Percentiles rank a stretch among this genome's conserved stretches.
These are phyloP conservation scores for Gastrophryne carolinensis DNA, from an alignment of 2,797 vertebrate genomes.

Conservation along the genomic window DNA sequence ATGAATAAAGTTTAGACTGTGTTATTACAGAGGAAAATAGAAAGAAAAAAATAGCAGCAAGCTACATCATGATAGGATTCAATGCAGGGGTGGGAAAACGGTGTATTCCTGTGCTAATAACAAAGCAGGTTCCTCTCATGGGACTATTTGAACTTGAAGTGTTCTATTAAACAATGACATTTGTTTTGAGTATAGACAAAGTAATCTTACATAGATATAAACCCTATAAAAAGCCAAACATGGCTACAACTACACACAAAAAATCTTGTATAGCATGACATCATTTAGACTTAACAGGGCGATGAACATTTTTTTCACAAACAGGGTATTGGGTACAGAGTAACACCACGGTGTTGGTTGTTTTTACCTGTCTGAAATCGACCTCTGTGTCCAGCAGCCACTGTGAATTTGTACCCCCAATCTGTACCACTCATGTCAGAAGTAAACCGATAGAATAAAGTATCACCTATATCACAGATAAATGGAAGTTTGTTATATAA, in stretches of 20 bases:
- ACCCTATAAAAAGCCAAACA: no score
- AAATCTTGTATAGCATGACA: no score
- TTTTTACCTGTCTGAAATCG: conserved; percentile 96
- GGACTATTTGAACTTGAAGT: neutral
- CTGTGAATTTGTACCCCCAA: conserved; percentile 96
- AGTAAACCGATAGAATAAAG: conserved; percentile 89
- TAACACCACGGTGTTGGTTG: no score
- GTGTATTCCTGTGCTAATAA: neutral
- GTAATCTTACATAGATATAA: neutral
- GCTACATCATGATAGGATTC: neutral
- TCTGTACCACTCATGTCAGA: conserved; percentile 98
- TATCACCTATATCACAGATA: conserved; percentile 78
- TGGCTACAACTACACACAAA: no score
- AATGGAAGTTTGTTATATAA: neutral
- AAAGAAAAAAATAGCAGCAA: neutral
- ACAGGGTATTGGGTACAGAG: no score
- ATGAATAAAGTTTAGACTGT: no score
- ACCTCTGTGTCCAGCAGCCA: conserved; percentile 91
- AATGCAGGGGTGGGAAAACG: neutral
- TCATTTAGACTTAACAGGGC: no score
- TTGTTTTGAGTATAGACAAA: neutral
- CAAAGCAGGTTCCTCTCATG: neutral
- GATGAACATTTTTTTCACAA: no score
- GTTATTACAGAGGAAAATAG: no score
- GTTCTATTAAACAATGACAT: neutral